phyloP scores from a whole-genome alignment of 2,113 vertebrate genomes.

The Chaetodon trifascialis region DNA sequence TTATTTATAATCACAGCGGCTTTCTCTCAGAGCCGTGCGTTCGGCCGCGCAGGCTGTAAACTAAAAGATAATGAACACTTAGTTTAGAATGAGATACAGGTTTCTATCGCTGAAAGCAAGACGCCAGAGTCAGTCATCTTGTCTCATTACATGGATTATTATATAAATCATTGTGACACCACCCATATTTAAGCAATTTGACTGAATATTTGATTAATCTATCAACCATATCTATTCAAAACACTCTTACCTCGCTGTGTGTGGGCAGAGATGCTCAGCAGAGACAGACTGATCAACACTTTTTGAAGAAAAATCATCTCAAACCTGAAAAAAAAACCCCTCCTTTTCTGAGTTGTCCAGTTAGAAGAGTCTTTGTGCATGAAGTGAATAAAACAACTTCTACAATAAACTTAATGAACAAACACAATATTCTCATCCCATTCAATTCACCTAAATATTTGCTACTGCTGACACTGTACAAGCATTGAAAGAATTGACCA shows the following conservation, averaged over 20 bases:
- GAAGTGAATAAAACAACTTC: not conserved
- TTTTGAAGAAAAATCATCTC: slow-evolving; percentile 53
- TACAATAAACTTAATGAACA: too few species aligned
- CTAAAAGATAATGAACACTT: not conserved
- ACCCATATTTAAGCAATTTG: not conserved
- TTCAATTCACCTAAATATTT: not conserved
- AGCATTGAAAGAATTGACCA: not conserved
- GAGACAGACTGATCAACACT: slow-evolving; percentile 41
- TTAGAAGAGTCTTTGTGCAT: not conserved
- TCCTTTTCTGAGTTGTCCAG: not conserved
- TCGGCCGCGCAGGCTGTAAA: too few species aligned
- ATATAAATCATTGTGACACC: not conserved
- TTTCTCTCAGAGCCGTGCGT: not conserved
- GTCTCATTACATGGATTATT: not conserved
- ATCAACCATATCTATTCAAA: not conserved
- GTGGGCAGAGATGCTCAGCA: slow-evolving; percentile 36
- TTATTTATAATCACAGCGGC: slow-evolving; percentile 16
- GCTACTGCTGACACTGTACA: not conserved
- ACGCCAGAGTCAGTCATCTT: not conserved
- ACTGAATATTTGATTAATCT: not conserved
- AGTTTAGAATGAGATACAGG: not conserved
- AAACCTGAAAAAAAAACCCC: slow-evolving; percentile 21
- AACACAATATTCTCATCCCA: not conserved
- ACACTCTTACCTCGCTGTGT: slow-evolving; percentile 42
- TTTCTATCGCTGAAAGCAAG: not conserved